These are phyloP conservation scores for Pseudocheirus occidentalis DNA, from an alignment of 2,797 vertebrate species.

Conservation along the genomic window DNA sequence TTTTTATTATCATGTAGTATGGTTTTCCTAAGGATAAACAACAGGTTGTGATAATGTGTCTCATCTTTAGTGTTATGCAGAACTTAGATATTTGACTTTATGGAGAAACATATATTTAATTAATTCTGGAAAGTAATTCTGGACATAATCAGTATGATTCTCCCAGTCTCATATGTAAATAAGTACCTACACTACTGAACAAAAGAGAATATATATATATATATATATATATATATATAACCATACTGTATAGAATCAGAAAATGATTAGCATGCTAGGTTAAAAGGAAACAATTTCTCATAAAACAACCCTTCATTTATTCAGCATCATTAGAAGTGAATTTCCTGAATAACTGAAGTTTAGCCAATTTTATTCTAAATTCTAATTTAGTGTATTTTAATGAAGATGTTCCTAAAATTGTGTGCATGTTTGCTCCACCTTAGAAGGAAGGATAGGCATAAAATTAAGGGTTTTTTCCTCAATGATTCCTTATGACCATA, in stretches of 20 bases:
- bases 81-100: not conserved
- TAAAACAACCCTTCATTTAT: not conserved
- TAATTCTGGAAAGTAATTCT: not conserved
- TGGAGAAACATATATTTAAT: slow-evolving; percentile 52
- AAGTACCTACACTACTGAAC: not conserved
- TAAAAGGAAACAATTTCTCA: not conserved
- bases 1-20: slow-evolving; percentile 23
- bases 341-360: slow-evolving; percentile 16
- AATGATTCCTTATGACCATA: not conserved
- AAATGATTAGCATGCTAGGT: not conserved
- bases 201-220: no score
- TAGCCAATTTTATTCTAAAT: slow-evolving; percentile 8
- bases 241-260: not conserved
- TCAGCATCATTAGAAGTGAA: not conserved
- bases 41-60: not conserved
- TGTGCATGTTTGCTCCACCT: not conserved
- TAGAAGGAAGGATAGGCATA: not conserved
- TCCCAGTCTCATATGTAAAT: slow-evolving; percentile 32
- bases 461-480: not conserved
- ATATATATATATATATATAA: not conserved
- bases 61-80: not conserved
- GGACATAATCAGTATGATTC: not conserved
- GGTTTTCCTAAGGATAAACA: slow-evolving; percentile 26
- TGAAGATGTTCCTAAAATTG: slow-evolving; percentile 2
- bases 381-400: not conserved